Evolutionary conservation across 2,797 vertebrate genomes (phyloP).

Genomic region (Cryptoblepharus egeriae): DNA sequence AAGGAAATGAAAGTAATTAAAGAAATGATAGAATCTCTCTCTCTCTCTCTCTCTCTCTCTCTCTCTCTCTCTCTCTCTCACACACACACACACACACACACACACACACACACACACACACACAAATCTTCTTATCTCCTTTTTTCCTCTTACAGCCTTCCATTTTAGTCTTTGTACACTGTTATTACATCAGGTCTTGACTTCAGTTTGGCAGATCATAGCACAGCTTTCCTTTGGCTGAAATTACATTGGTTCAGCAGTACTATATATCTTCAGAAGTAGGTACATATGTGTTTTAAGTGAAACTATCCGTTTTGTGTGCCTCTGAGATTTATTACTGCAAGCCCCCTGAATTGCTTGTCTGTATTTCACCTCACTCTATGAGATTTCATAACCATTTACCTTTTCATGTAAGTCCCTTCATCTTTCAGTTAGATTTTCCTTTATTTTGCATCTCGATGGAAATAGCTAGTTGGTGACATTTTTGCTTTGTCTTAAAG

Average conservation of each 20-base stretch:
- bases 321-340: conserved; percentile 60
- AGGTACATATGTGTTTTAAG: conserved; percentile 58
- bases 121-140: too few relatives aligned
- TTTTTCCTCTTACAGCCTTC: conserved; percentile 1
- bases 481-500: not conserved
- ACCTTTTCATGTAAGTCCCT: conserved; percentile 3
- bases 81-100: too few relatives aligned
- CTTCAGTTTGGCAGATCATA: conserved; percentile 50
- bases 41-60: not conserved
- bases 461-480: not conserved
- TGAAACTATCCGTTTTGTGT: conserved; percentile 61
- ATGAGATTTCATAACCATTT: conserved; percentile 26
- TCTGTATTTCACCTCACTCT: conserved; percentile 52
- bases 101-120: too few relatives aligned
- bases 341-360: conserved; percentile 52
- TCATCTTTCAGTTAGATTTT: conserved; percentile 27
- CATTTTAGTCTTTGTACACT: conserved; percentile 28
- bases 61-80: too few relatives aligned
- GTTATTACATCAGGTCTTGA: conserved; percentile 56
- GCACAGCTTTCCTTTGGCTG: conserved; percentile 54
- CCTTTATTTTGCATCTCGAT: conserved; percentile 10
- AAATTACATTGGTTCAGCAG: conserved; percentile 63
- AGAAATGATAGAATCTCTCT: not conserved
- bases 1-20: not conserved
- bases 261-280: conserved; percentile 51